Percentiles rank a stretch among this genome's conserved stretches.
Evolutionary conservation across 2,113 vertebrate species (phyloP).

Genomic region (Mobula hypostoma): DNA sequence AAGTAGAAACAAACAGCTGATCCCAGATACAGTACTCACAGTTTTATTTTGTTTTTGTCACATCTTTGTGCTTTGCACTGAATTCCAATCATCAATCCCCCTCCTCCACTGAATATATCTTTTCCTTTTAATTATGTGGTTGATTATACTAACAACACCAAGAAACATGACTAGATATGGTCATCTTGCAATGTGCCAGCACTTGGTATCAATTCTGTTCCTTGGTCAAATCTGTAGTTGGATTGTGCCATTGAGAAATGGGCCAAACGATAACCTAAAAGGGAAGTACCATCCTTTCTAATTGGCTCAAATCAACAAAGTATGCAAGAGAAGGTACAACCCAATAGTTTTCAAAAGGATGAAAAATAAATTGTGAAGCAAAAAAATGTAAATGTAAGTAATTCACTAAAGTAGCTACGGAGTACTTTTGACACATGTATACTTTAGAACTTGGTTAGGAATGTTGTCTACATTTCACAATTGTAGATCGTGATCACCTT

Average conservation of each 20-base stretch:
- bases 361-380: neutral
- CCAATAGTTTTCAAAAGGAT: neutral
- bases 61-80: neutral
- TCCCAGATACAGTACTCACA: neutral
- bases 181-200: neutral
- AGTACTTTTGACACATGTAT: no score
- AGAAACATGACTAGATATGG: neutral
- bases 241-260: neutral
- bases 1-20: constrained; percentile 25
- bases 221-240: neutral
- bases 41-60: neutral
- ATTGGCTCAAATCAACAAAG: neutral
- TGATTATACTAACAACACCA: neutral
- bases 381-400: neutral
- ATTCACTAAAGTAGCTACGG: neutral
- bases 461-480: no score
- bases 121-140: neutral
- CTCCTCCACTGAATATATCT: neutral
- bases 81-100: neutral
- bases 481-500: no score
- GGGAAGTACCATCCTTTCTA: neutral
- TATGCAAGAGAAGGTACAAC: neutral
- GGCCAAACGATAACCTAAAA: neutral
- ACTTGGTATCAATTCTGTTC: neutral
- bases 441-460: no score